Percentiles rank a stretch among this genome's conserved stretches.
phyloP scores from a whole-genome alignment of 2,888 invertebrate species.

The Apamea monoglypha region DNA sequence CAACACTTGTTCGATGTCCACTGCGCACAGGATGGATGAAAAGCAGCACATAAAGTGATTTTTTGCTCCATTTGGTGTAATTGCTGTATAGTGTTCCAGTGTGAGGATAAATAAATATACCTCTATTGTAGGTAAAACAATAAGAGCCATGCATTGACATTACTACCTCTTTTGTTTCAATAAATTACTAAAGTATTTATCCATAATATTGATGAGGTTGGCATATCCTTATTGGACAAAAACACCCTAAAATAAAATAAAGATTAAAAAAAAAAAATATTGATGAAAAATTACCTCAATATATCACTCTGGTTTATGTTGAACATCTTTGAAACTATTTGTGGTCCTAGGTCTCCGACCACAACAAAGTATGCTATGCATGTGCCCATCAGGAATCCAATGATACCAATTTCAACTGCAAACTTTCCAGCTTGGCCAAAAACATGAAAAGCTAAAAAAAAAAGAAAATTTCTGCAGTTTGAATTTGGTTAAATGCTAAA shows the following conservation, averaged over 20 bases:
- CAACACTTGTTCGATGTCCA: too few relatives aligned
- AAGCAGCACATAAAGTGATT: too few relatives aligned
- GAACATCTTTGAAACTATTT: slow-evolving; percentile 95
- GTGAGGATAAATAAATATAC: neutral
- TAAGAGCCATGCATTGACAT: neutral
- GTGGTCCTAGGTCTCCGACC: slow-evolving; percentile 99
- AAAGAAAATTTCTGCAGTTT: slow-evolving; percentile 3
- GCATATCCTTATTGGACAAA: too few relatives aligned
- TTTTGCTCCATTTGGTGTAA: too few relatives aligned
- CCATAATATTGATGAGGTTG: neutral
- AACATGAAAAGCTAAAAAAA: slow-evolving; percentile 94
- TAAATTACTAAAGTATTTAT: neutral
- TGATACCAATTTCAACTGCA: slow-evolving; percentile 97
- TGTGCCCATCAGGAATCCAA: slow-evolving; percentile 98
- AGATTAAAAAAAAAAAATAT: too few relatives aligned
- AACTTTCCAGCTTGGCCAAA: slow-evolving; percentile 98
- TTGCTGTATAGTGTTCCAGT: too few relatives aligned
- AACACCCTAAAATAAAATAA: too few relatives aligned
- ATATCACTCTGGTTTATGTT: slow-evolving; percentile 92
- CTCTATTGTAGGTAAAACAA: slow-evolving; percentile 1
- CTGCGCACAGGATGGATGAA: too few relatives aligned
- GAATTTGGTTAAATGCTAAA: neutral
- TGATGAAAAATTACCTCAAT: slow-evolving; percentile 86
- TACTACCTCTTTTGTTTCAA: neutral
- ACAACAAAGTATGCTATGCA: slow-evolving; percentile 99